phyloP scores from a whole-genome alignment of 1,140 invertebrate species.

The Oryzaephilus surinamensis region DNA sequence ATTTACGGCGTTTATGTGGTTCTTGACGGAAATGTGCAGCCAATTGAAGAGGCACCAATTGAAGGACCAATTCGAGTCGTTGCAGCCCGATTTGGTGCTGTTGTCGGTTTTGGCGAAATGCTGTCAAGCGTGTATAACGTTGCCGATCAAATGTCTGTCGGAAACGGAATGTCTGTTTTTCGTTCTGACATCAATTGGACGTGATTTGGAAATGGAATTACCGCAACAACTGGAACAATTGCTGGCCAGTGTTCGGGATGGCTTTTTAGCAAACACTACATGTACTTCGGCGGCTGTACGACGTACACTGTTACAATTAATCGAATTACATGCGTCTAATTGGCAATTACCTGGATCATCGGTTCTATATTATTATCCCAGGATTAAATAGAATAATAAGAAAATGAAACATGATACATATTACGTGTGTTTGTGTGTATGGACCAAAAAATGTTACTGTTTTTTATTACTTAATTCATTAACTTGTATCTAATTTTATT shows the following conservation, averaged over 20 bases:
- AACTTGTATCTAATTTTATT: too few relatives aligned
- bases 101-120: conserved; percentile 73
- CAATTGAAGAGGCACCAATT: conserved; percentile 67
- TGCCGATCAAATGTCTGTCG: conserved; percentile 63
- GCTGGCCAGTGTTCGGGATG: conserved; percentile 68
- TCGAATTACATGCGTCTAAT: conserved; percentile 76
- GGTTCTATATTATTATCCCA: conserved; percentile 81
- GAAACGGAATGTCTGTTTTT: conserved; percentile 81
- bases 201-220: conserved; percentile 71
- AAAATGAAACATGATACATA: too few relatives aligned
- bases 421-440: conserved; percentile 4
- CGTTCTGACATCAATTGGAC: conserved; percentile 73
- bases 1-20: conserved; percentile 76
- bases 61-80: conserved; percentile 52
- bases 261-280: conserved; percentile 60
- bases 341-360: conserved; percentile 82
- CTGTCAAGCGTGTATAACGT: conserved; percentile 69
- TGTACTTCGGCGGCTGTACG: conserved; percentile 55
- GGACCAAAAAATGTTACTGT: conserved; percentile 5
- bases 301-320: conserved; percentile 75
- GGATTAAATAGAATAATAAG: conserved; percentile 46
- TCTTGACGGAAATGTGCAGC: conserved; percentile 80
- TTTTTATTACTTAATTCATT: neutral
- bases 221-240: conserved; percentile 66
- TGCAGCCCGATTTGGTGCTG: conserved; percentile 60